Evolutionary conservation across 2,888 invertebrate genomes (phyloP).

Genomic region (Hoplodrina ambigua): DNA sequence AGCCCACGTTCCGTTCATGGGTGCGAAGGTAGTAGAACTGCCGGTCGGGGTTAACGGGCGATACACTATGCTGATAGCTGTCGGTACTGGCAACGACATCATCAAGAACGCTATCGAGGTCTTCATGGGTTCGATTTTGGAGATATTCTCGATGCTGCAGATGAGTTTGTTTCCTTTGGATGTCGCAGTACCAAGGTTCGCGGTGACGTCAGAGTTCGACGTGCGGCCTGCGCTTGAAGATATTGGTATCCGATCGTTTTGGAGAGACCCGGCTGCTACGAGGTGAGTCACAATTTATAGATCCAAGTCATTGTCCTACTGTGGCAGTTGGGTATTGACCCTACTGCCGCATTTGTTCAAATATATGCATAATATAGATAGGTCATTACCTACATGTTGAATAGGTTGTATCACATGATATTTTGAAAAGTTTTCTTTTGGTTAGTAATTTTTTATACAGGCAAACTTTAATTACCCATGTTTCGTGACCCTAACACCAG

Average conservation of each 20-base stretch:
- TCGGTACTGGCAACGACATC: conserved; percentile 54
- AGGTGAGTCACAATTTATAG: conserved; percentile 53
- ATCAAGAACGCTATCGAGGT: conserved; percentile 51
- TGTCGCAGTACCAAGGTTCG: conserved; percentile 67
- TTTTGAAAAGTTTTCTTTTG: neutral
- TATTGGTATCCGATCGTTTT: conserved; percentile 60
- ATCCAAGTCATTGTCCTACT: neutral
- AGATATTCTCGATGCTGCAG: conserved; percentile 60
- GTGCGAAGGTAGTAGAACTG: conserved; percentile 68
- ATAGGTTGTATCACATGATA: too few species aligned
- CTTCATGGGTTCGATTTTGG: conserved; percentile 60
- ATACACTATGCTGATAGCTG: conserved; percentile 66
- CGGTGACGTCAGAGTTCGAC: conserved; percentile 64
- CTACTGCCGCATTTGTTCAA: neutral
- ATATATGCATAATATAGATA: neutral
- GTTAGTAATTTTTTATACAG: neutral
- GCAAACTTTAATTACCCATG: neutral
- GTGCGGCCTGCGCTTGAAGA: conserved; percentile 60
- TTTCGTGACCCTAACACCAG: conserved; percentile 9
- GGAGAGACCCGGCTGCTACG: conserved; percentile 63
- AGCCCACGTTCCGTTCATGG: conserved; percentile 60
- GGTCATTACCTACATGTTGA: too few species aligned
- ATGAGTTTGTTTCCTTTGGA: conserved; percentile 67
- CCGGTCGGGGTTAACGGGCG: conserved; percentile 67
- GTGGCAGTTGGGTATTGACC: too few species aligned